Evolutionary conservation across 2,888 invertebrate species (phyloP).

Genomic region (Desoria tigrina): DNA sequence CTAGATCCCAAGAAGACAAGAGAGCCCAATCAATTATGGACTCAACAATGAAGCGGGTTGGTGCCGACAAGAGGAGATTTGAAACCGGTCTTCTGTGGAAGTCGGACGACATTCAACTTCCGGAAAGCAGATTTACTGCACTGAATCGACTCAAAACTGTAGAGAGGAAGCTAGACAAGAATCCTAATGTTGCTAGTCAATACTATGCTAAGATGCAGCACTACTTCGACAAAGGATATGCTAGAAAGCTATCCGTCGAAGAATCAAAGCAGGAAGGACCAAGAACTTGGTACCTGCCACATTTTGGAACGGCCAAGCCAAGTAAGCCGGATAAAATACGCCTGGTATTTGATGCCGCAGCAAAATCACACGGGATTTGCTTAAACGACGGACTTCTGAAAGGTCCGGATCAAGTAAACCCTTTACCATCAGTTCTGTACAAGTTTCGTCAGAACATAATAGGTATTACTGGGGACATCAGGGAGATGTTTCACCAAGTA

Average conservation of each 20-base stretch:
- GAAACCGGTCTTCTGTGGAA: no score
- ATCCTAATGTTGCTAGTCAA: conserved; percentile 19
- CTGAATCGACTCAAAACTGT: no score
- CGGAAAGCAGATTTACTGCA: no score
- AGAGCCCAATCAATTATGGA: no score
- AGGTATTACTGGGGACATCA: no score
- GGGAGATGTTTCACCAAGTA: no score
- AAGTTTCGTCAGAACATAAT: conserved; percentile 36
- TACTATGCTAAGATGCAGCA: conserved; percentile 32
- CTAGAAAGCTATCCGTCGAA: conserved; percentile 18
- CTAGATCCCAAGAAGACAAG: no score
- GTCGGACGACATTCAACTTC: no score
- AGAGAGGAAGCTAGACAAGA: conserved; percentile 23
- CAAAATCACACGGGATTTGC: conserved; percentile 16
- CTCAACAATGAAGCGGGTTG: no score
- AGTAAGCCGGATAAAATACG: conserved; percentile 37
- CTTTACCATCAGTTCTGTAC: conserved; percentile 16
- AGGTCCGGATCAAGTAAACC: conserved; percentile 29
- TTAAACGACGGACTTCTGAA: conserved; percentile 33
- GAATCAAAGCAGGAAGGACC: conserved; percentile 6
- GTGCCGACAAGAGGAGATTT: no score
- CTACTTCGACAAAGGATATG: conserved; percentile 36
- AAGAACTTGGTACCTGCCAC: conserved; percentile 34
- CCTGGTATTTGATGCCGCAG: conserved; percentile 26
- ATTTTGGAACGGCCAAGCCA: conserved; percentile 31